phyloP scores from a whole-genome alignment of 2,888 invertebrate genomes.

The Drosophila sordidula region DNA sequence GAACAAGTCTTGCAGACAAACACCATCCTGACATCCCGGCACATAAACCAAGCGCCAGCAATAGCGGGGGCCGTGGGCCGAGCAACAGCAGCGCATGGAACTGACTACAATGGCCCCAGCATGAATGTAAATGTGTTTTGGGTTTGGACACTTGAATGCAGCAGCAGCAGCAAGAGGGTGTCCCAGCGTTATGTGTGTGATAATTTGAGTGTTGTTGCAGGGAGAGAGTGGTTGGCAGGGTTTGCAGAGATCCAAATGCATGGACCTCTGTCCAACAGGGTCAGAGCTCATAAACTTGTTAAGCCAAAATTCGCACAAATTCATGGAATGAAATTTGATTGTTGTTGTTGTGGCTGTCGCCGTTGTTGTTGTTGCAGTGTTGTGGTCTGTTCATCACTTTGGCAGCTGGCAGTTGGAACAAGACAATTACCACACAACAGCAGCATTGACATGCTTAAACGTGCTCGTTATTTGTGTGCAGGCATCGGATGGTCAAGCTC shows the following conservation, averaged over 20 bases:
- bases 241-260: conserved; percentile 48
- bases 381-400: conserved; percentile 63
- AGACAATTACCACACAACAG: conserved; percentile 37
- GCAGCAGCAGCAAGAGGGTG: conserved; percentile 31
- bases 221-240: not conserved
- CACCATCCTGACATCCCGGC: conserved; percentile 30
- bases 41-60: conserved; percentile 27
- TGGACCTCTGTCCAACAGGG: conserved; percentile 29
- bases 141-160: conserved; percentile 44
- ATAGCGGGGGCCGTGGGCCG: not conserved
- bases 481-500: conserved; percentile 5
- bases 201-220: not conserved
- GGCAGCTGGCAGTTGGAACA: conserved; percentile 38
- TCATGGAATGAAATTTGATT: conserved; percentile 38
- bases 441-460: conserved; percentile 65
- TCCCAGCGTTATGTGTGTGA: not conserved
- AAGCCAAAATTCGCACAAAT: conserved; percentile 57
- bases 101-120: conserved; percentile 49
- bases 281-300: conserved; percentile 68
- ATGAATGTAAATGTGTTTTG: conserved; percentile 58
- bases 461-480: conserved; percentile 40
- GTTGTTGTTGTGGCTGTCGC: conserved; percentile 32
- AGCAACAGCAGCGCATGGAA: conserved; percentile 23
- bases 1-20: conserved; percentile 31
- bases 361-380: conserved; percentile 12